phyloP scores from a whole-genome alignment of 2,113 vertebrate species.

The Choloepus hoffmanni region DNA sequence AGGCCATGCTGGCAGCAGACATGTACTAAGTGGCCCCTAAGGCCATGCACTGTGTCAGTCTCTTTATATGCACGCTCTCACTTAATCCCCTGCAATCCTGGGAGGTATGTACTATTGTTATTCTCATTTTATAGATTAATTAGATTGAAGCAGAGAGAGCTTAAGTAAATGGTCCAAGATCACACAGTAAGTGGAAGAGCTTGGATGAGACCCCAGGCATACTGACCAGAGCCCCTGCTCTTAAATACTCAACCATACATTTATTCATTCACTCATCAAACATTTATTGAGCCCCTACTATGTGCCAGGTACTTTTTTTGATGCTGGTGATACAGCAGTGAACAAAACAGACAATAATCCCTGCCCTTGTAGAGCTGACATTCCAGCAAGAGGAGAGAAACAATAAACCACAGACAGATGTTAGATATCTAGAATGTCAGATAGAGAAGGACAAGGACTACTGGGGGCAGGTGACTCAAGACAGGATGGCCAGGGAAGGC shows the following conservation, averaged over 20 bases:
- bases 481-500: not conserved
- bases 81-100: not conserved
- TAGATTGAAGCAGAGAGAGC: slow-evolving; percentile 26
- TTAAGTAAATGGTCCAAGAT: not conserved
- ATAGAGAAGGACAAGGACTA: not conserved
- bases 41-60: not conserved
- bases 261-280: slow-evolving; percentile 2
- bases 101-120: not conserved
- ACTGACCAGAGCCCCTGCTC: not conserved
- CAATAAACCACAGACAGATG: not conserved
- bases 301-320: not conserved
- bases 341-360: not conserved
- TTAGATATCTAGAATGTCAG: not conserved
- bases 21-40: not conserved
- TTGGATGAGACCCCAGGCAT: not conserved
- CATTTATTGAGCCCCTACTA: not conserved
- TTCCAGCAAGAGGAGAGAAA: not conserved
- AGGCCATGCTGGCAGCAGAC: not conserved
- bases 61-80: not conserved
- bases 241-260: not conserved
- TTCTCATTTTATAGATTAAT: not conserved
- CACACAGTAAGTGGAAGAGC: not conserved
- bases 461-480: not conserved
- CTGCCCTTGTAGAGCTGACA: not conserved
- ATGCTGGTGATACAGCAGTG: not conserved